Base-by-base conservation (phyloP, 2,888 invertebrate species). In the Gonocerus acuteangulatus region DNA sequence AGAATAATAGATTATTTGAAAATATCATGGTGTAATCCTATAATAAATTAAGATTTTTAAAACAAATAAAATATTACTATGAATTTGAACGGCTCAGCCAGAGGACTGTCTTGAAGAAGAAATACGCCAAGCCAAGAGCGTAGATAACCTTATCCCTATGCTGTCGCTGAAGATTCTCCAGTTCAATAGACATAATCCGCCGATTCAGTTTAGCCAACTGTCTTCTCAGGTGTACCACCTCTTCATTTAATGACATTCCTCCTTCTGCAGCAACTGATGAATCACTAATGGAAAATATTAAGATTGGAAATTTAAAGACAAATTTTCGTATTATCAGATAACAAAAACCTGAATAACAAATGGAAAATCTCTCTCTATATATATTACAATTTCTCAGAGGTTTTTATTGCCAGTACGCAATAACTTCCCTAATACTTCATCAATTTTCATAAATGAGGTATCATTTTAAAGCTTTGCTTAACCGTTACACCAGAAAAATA, bases 131-230 rank as follows among this genome's bases (percentile, higher is more conserved):
- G 23, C 92, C 88, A 69, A 90, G 76, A 62, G 89, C 87, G 72
- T 89, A 90, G 48, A 91, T 78, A 69, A 92, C 82, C 72, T 92
- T 87, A 71, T 95, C 94, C 68, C 89, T 84, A 72, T 93, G 90
- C 70, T 89, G 83, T 62, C 91, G 80, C 71, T 88, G 87, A 68
- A 87, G 78, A 72, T 87, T 86, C 70, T 93, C 92, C 65, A 91
- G 80, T 76, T 95, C 94, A 66, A 95, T 82, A 4, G 87, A 83
- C 78, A 91, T 84, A 7, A 95, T 86, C 18, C 94, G 83, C 49
- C 92, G 82, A 73, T 91, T 90, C 66, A 95, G 74, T 73, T 92
- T 91, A 19, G 89, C 87, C 71, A 95, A 81, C 75, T 93, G 93
- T 51, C 88, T 80, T 64, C 91, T 82, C 70, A 93, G 79, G 75